Evolutionary conservation across 2,797 vertebrate species (phyloP).

Genomic region (Lemur catta): DNA sequence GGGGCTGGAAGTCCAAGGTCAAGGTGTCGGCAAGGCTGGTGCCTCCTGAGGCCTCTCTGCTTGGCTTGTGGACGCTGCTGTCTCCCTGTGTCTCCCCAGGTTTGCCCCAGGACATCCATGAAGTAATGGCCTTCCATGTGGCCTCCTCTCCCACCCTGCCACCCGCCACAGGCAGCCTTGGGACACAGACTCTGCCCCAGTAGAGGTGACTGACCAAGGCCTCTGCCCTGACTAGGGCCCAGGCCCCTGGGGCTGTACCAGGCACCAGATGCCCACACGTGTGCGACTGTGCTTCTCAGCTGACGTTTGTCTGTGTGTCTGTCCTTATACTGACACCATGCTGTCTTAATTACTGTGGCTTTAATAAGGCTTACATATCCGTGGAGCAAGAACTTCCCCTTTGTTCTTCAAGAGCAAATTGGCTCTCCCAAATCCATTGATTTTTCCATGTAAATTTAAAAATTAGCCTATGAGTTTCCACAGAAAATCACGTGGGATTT

Average conservation of each 20-base stretch:
- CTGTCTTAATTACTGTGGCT: background rate
- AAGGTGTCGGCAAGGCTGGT: too few species aligned
- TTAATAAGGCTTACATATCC: fast-evolving
- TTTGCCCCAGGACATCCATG: background rate
- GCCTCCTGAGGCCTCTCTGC: background rate
- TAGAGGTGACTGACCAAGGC: fast-evolving
- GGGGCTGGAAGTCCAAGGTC: background rate
- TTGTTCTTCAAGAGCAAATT: background rate
- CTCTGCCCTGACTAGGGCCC: background rate
- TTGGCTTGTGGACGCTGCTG: too few species aligned
- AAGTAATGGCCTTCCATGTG: background rate
- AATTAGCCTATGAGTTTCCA: background rate
- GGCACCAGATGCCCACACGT: fast-evolving
- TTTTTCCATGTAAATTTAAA: background rate
- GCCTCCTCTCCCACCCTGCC: background rate
- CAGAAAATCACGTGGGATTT: background rate
- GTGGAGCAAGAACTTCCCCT: too few species aligned
- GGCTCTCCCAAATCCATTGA: background rate
- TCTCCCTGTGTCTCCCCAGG: background rate
- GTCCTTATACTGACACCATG: fast-evolving
- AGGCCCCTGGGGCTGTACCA: background rate
- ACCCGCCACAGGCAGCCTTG: too few species aligned
- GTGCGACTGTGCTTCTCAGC: fast-evolving
- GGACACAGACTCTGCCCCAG: background rate
- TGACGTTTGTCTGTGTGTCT: background rate